Evolutionary conservation across 2,113 vertebrate genomes (phyloP).

Genomic region (Tragelaphus buxtoni): DNA sequence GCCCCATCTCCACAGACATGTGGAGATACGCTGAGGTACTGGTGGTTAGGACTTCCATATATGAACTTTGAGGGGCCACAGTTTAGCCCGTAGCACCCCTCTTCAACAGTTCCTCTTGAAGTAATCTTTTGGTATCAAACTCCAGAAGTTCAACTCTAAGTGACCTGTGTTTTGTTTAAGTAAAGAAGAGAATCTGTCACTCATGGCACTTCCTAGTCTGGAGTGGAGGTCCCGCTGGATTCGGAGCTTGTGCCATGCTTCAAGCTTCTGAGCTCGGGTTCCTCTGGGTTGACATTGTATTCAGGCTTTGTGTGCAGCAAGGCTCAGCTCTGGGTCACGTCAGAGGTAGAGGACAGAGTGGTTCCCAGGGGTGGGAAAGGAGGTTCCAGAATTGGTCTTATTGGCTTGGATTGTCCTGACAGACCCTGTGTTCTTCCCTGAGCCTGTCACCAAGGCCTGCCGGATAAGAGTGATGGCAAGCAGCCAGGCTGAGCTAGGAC

Average conservation of each 20-base stretch:
- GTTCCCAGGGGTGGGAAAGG: not conserved
- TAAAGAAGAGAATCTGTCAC: not conserved
- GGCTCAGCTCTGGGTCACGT: not conserved
- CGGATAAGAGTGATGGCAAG: too few species aligned
- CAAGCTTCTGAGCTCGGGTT: not conserved
- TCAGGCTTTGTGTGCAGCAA: not conserved
- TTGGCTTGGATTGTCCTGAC: not conserved
- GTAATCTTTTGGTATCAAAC: not conserved
- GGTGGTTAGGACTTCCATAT: not conserved
- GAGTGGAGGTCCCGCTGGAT: not conserved
- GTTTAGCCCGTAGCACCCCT: not conserved
- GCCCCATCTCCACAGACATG: not conserved
- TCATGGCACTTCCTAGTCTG: not conserved
- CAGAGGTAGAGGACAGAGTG: not conserved
- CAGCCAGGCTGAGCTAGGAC: not conserved
- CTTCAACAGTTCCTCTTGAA: not conserved
- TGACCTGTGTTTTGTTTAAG: not conserved
- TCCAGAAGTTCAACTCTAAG: not conserved
- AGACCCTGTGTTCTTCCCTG: not conserved
- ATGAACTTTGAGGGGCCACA: not conserved
- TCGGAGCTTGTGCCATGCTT: fast-evolving
- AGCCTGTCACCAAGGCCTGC: not conserved
- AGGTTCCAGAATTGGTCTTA: not conserved
- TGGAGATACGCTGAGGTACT: not conserved
- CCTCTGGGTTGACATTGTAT: not conserved